Evolutionary conservation across 2,888 invertebrate species (phyloP), one percentile per base, ranked within the genome.

Genomic region (Stenodema calcarata): DNA sequence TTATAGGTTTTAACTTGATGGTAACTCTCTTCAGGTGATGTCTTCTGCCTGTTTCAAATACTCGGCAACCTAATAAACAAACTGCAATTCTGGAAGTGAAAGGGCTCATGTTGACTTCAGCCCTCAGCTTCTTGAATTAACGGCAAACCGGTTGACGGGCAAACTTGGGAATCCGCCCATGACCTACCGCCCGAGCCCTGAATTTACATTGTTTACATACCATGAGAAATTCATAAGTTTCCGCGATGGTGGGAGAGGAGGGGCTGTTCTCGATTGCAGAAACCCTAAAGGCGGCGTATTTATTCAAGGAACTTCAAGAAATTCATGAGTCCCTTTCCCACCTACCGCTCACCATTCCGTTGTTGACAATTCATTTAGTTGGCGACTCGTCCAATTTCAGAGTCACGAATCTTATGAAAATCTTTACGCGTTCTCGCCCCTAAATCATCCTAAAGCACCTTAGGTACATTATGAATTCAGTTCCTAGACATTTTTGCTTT

Each of bases 141-240:
- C 54, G 54, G 54, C 54, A 30, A 70, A 70, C 70, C 11, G 27
- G 50, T 50, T 27, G 62, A 62, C 62, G 62, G 16, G 62, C 27
- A 23, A 62, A 62, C 18, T 23, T 12, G 62, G 62, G 44, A 78
- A 27, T 42, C 78, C 78, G 44, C 27, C 78, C 78, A n/a, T 78
- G 44, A 44, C 78, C 78, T 23, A 78, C 78, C 42, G 44, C 4
- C 73, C 35, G 27, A 12, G 41, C 80, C 28, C 78, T 69, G 62
- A 69, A 82, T 82, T 35, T n/a, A 82, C 82, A 23, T 69, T 82
- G 82, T 82, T 82, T 82, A 82, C 82, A 82, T 82, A 82, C 54
- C 82, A 82, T 82, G 82, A 82, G 82, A 82, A 82, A 82, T 82
- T 82, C 82, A 82, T 82, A 82, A 82, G 69, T 82, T 82, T 30